Conservation (phyloP, 2,888 invertebrate genomes). For the Schrankia costaestrigalis region DNA sequence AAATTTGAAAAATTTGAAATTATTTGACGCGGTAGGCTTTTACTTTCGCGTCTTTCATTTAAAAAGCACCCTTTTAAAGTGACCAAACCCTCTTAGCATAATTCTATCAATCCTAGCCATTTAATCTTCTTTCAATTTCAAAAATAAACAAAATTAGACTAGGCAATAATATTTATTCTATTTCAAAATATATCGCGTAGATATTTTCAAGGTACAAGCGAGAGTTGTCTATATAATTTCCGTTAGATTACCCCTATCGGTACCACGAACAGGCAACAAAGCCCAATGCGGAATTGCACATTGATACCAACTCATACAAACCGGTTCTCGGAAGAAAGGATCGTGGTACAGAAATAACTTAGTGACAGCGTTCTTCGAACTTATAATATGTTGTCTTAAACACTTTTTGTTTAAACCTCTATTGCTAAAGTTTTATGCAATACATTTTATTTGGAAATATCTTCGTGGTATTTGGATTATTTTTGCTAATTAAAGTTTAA, state of each 20-base stretch:
- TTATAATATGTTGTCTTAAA: conserved; percentile 34
- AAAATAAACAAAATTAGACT: no score
- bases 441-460: no score
- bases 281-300: conserved; percentile 33
- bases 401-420: conserved; percentile 12
- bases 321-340: conserved; percentile 45
- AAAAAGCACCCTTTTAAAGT: no score
- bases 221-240: conserved; percentile 44
- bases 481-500: no score
- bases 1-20: no score
- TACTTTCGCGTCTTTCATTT: no score
- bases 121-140: no score
- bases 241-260: conserved; percentile 46
- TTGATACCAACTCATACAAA: conserved; percentile 29
- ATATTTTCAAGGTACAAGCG: conserved; percentile 27
- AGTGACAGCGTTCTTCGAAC: conserved; percentile 40
- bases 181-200: conserved; percentile 1
- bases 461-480: no score
- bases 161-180: not conserved
- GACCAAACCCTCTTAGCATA: no score
- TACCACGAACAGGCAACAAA: conserved; percentile 41
- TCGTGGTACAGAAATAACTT: conserved; percentile 46
- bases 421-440: no score
- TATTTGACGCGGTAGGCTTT: no score
- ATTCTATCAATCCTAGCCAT: no score